Base-by-base conservation (phyloP, 2,797 vertebrate species). In the Xiphophorus birchmanni region DNA sequence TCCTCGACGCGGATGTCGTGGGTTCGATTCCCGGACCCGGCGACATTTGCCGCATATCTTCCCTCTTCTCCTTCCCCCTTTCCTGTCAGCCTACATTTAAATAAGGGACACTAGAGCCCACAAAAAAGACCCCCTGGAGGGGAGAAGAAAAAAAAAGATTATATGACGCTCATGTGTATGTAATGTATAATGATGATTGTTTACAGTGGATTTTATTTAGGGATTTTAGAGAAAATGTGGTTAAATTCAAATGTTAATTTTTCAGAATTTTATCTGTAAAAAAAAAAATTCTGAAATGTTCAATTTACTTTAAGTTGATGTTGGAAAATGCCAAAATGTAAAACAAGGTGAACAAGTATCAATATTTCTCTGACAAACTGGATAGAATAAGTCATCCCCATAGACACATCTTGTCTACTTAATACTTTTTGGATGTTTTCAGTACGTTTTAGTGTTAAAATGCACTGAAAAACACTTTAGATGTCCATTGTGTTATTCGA, bases 391-490 rank as follows among this genome's bases (percentile, higher is more conserved):
- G 47, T 58, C 72, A 73, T 74, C 69, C 50, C 75, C 29, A 67
- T 32, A 75, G 44, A 0, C 60, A 74, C 35, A 79, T 37, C 58
- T 75, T 77, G 44, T 37, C 37, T 63, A 72, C 18, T 10, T 80
- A 18, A 26, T 76, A 42, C 15, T 75, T 23, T n/a, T 77, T 15
- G 47, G 50, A 32, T 74, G 17, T 35, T 76, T 74, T 69, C 29
- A 56, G 11, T 60, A 45, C 10, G 47, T 72, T 2, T 63, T 72
- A 76, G 23, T 48, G 37, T 85, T 79, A 58, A 82, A 86, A 83
- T 77, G 44, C 8, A 76, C 7, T 50, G 5, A 26, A 65, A 80
- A 10, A 56, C 21, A 35, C 37, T n/a, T 72, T 60, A 44, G 11
- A 58, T 29, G 26, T 13, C 11, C 26, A 58, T 29, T 4, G 10